Evolutionary conservation across 2,113 vertebrate genomes (phyloP).

Genomic region (Nothobranchius kuhntae): DNA sequence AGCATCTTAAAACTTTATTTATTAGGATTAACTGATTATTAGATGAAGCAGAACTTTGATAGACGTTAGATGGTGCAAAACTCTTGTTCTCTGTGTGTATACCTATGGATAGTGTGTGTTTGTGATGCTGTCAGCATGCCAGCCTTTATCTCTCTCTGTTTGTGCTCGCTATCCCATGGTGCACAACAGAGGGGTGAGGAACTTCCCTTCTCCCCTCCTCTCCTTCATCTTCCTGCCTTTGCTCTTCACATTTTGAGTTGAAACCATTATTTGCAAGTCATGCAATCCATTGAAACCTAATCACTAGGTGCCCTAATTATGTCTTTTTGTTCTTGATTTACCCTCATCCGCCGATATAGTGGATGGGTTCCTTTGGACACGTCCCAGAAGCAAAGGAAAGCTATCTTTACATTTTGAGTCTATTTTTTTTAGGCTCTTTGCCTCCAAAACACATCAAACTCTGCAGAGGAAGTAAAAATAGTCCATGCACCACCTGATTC

Average conservation of each 20-base stretch:
- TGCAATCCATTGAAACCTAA: no score
- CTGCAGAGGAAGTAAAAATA: no score
- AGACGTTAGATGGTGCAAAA: not conserved
- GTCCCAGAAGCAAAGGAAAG: no score
- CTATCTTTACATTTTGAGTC: no score
- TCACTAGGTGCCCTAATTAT: no score
- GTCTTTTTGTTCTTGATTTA: no score
- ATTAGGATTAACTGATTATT: slow-evolving; percentile 7
- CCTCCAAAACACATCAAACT: no score
- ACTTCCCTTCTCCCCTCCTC: slow-evolving; percentile 23
- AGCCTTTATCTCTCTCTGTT: slow-evolving; percentile 21
- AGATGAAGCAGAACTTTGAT: slow-evolving; percentile 1
- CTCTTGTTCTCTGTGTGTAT: slow-evolving; percentile 11
- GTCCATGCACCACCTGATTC: no score
- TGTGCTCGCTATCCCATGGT: slow-evolving; percentile 36
- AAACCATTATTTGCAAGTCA: slow-evolving; percentile 15
- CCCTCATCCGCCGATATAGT: no score
- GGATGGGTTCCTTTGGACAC: no score
- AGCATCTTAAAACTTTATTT: slow-evolving; percentile 16
- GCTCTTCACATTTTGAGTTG: slow-evolving; percentile 24
- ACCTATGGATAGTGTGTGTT: slow-evolving; percentile 15
- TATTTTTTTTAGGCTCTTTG: no score
- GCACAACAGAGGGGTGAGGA: slow-evolving; percentile 46
- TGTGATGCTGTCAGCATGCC: slow-evolving; percentile 55
- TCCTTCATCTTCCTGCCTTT: slow-evolving; percentile 34